Conservation (phyloP, 2,888 invertebrate genomes). For the Torymus tubicola region DNA sequence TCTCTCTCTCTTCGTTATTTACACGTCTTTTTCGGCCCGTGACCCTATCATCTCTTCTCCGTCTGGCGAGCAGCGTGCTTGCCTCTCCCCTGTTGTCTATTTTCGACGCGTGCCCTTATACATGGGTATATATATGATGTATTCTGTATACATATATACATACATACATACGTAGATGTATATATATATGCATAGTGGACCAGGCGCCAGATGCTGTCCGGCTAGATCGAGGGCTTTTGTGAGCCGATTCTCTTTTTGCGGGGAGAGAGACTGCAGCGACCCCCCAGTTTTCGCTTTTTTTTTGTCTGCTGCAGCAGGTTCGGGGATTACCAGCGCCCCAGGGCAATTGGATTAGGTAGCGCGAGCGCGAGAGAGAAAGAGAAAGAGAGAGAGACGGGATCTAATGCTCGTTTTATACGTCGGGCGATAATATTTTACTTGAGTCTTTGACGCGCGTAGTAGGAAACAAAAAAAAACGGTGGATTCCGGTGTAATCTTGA, state of each 20-base stretch:
- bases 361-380: background rate
- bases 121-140: background rate
- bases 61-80: background rate
- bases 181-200: slow-evolving; percentile 27
- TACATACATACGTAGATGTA: background rate
- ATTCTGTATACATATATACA: background rate
- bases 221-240: slow-evolving; percentile 36
- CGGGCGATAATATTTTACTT: slow-evolving; percentile 45
- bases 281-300: slow-evolving; percentile 3
- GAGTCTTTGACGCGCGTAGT: background rate
- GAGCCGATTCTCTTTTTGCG: too few species aligned
- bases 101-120: slow-evolving; percentile 2
- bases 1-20: slow-evolving; percentile 41
- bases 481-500: slow-evolving; percentile 18
- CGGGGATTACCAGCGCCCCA: background rate
- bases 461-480: background rate
- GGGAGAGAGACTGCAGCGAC: too few species aligned
- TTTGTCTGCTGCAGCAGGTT: slow-evolving; percentile 29
- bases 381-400: background rate
- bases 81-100: slow-evolving; percentile 12
- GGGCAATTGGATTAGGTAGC: slow-evolving; percentile 40
- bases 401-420: slow-evolving; percentile 29
- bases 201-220: slow-evolving; percentile 54
- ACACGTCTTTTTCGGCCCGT: slow-evolving; percentile 31
- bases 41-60: background rate